Percentiles rank a stretch among this genome's conserved stretches.
Evolutionary conservation across 2,888 invertebrate species (phyloP).

Genomic region (Pycnomerus fuliginosus): DNA sequence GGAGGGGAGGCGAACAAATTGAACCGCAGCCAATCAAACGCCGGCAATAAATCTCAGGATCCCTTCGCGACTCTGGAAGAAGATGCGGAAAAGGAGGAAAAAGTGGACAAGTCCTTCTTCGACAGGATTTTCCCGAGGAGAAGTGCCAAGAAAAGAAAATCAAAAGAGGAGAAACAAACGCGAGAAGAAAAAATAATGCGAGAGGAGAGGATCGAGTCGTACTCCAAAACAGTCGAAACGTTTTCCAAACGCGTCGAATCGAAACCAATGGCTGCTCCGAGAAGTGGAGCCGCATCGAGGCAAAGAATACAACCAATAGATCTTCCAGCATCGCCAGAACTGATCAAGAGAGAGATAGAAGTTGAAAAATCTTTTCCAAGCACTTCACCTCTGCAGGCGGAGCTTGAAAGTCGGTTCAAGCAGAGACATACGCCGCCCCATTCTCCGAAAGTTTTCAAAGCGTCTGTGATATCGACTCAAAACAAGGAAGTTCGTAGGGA

Average conservation of each 20-base stretch:
- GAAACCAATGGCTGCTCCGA: constrained; percentile 44
- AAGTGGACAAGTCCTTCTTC: constrained; percentile 64
- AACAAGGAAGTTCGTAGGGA: constrained; percentile 18
- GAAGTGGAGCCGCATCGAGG: constrained; percentile 57
- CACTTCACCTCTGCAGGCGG: constrained; percentile 43
- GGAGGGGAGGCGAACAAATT: constrained; percentile 57
- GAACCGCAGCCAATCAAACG: constrained; percentile 54
- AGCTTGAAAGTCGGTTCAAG: constrained; percentile 44
- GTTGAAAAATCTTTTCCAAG: constrained; percentile 29
- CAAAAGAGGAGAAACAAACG: constrained; percentile 48
- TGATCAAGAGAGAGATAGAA: constrained; percentile 28
- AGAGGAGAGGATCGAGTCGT: constrained; percentile 45
- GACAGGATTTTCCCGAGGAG: constrained; percentile 67
- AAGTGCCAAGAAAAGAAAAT: constrained; percentile 70
- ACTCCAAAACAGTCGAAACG: constrained; percentile 6
- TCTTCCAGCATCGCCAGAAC: constrained; percentile 51
- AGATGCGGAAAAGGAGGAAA: constrained; percentile 49
- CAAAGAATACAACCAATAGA: constrained; percentile 61
- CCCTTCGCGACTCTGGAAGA: constrained; percentile 41
- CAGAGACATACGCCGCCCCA: constrained; percentile 38
- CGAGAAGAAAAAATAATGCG: constrained; percentile 52
- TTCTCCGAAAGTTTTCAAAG: constrained; percentile 23
- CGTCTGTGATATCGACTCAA: constrained; percentile 32
- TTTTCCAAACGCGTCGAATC: constrained; percentile 23
- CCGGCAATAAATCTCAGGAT: constrained; percentile 48